Evolutionary conservation across 2,888 invertebrate genomes (phyloP).

Genomic region (Lymantria monacha): DNA sequence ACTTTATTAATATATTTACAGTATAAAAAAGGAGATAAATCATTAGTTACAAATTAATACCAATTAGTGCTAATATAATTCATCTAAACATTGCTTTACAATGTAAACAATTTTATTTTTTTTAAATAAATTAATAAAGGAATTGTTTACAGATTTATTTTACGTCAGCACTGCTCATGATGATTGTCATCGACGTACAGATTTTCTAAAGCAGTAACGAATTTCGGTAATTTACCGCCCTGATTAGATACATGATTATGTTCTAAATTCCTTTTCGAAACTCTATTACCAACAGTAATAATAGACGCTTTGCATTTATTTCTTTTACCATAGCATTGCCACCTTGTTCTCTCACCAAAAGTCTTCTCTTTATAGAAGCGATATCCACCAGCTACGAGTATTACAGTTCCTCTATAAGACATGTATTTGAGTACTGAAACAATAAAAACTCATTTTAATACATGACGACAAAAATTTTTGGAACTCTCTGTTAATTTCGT

Average conservation of each 20-base stretch:
- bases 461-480: no score
- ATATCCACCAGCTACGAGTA: conserved; percentile 31
- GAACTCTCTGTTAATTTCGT: no score
- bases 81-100: no score
- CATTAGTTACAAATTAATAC: background rate
- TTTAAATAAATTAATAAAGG: background rate
- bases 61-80: background rate
- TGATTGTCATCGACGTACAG: background rate
- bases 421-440: conserved; percentile 1
- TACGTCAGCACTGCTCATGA: background rate
- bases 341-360: conserved; percentile 19
- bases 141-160: background rate
- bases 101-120: background rate
- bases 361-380: conserved; percentile 38
- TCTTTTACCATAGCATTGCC: conserved; percentile 29
- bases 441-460: background rate
- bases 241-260: background rate
- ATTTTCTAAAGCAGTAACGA: background rate
- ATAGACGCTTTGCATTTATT: background rate
- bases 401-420: conserved; percentile 28
- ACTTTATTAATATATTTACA: background rate
- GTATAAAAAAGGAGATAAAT: background rate
- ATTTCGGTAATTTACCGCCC: background rate
- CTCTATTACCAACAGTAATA: background rate
- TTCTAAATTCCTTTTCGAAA: background rate